These are phyloP conservation scores for Enteromius fasciolatus DNA, from an alignment of 2,797 vertebrate species.

Conservation along the genomic window DNA sequence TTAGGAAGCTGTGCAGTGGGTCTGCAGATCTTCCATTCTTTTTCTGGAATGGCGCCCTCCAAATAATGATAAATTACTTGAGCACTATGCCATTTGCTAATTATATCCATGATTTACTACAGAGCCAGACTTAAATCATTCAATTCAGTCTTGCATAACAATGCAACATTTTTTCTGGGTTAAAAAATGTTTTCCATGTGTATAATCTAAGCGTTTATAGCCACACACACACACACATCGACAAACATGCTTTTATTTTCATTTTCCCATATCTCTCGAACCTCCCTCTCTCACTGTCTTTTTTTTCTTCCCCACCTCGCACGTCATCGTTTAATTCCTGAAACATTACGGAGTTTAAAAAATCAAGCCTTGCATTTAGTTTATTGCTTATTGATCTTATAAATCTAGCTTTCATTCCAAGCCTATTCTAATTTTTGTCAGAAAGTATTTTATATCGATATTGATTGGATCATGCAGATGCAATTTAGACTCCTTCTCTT, in stretches of 20 bases:
- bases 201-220: constrained; percentile 97
- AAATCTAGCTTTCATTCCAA: constrained; percentile 80
- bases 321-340: constrained; percentile 69
- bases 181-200: constrained; percentile 99
- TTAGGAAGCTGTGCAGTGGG: constrained; percentile 96
- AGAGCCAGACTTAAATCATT: constrained; percentile 99
- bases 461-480: constrained; percentile 70
- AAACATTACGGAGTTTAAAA: constrained; percentile 76
- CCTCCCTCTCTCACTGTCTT: constrained; percentile 35
- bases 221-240: constrained; percentile 77
- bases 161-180: constrained; percentile 91
- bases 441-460: constrained; percentile 79
- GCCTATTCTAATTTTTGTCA: constrained; percentile 81
- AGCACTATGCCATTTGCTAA: constrained; percentile 99
- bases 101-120: constrained; percentile 99
- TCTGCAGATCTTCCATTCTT: constrained; percentile 97
- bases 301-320: constrained; percentile 75
- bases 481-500: constrained; percentile 48
- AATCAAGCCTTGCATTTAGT: constrained; percentile 78
- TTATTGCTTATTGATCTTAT: constrained; percentile 83
- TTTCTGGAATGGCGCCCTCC: constrained; percentile 99
- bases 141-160: constrained; percentile 99
- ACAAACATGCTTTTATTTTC: constrained; percentile 82
- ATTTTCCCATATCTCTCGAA: constrained; percentile 60
- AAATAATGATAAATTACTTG: constrained; percentile 99